These are phyloP conservation scores for Meriones unguiculatus DNA, from an alignment of 2,113 vertebrate species.

Conservation along the genomic window DNA sequence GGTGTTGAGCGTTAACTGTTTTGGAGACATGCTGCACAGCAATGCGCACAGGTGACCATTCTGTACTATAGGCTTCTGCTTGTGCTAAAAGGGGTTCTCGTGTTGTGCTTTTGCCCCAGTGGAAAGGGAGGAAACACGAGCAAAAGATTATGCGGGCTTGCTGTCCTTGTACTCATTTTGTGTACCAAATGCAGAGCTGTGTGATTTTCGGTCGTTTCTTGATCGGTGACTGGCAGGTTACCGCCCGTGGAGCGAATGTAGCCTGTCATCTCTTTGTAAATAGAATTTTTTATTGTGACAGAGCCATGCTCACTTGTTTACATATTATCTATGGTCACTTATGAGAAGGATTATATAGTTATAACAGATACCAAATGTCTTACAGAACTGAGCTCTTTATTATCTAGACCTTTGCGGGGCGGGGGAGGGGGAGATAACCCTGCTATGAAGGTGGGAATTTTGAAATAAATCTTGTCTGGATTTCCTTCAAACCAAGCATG, in stretches of 20 bases:
- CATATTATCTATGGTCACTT: background rate
- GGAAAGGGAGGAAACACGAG: background rate
- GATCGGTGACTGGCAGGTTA: background rate
- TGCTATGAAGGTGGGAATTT: background rate
- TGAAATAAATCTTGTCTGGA: background rate
- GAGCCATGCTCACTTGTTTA: background rate
- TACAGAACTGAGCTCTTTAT: background rate
- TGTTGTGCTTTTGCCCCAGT: background rate
- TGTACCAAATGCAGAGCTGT: background rate
- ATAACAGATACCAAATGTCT: slow-evolving; percentile 3
- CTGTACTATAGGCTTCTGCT: background rate
- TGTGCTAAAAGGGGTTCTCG: background rate
- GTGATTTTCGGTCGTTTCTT: background rate
- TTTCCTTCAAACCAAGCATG: background rate
- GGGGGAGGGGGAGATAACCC: background rate
- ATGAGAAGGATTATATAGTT: background rate
- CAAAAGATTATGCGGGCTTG: background rate
- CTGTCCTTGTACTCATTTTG: background rate
- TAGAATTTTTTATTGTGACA: background rate
- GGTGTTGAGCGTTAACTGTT: background rate
- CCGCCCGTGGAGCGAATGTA: background rate
- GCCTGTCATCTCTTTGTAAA: background rate
- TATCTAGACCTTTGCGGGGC: background rate
- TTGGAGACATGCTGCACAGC: background rate
- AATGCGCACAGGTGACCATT: background rate